Evolutionary conservation across 2,797 vertebrate species (phyloP), one percentile per base, ranked within the genome.

Genomic region (Lutjanus argentimaculatus): DNA sequence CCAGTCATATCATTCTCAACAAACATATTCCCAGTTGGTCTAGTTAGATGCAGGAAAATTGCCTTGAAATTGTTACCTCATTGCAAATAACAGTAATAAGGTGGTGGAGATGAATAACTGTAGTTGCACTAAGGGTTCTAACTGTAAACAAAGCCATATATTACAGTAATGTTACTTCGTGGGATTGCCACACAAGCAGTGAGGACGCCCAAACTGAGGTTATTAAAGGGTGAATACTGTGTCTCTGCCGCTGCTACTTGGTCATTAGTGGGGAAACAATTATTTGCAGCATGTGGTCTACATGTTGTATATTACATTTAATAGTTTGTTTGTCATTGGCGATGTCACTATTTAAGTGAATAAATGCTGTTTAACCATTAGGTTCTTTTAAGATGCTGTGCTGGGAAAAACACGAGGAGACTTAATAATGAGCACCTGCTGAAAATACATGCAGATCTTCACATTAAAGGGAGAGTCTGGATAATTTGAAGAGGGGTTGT

Each of bases 11-110:
- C 96, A 95, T 93, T 96, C 83, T 94, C 93, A 85, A 89, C 95
- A 94, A 94, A 96, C 95, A 93, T 95, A 96, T 97, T 97, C 97
- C 88, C 95, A 96, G 95, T 96, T 95, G 94, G 96, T 96, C 97
- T 98, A 96, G 96, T 98, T 98, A 98, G 94, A 86, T 92, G 90
- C 93, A 79, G 95, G 89, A 92, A 96, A 96, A 96, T 94, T 96
- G 95, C 95, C 90, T 93, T 96, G 96, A 97, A 97, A 96, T 97
- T 93, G 94, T 97, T 97, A 97, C 95, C 95, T 95, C 94, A 89
- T 95, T 85, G 94, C 95, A 97, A 96, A 92, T 95, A 96, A 95
- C 95, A 92, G 95, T 94, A 96, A 96, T 96, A 96, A 95, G 88
- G 74, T 93, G 82, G 88, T 82, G 90, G 91, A 95, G 97, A 97